Evolutionary conservation across 1,140 invertebrate species (phyloP).

Genomic region (Spodoptera frugiperda): DNA sequence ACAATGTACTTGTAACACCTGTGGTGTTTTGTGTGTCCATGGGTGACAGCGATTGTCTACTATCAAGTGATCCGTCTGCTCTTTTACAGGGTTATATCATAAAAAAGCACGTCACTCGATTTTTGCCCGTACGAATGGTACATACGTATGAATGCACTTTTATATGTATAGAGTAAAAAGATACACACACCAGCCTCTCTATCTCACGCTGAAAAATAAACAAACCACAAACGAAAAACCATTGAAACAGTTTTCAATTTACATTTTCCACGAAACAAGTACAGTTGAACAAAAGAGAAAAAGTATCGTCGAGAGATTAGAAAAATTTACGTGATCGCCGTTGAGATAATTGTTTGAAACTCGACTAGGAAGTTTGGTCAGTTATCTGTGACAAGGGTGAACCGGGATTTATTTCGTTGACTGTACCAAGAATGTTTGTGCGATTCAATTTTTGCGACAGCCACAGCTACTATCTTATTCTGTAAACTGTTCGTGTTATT

Average conservation of each 20-base stretch:
- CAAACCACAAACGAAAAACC: conserved; percentile 4
- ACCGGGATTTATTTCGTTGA: conserved; percentile 34
- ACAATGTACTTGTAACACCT: too few relatives aligned
- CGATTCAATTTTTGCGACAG: conserved; percentile 44
- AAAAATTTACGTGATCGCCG: conserved; percentile 44
- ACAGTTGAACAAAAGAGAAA: conserved; percentile 35
- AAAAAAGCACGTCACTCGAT: too few relatives aligned
- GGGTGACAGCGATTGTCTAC: too few relatives aligned
- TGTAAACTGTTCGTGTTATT: conserved; percentile 26
- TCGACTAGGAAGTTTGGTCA: conserved; percentile 43
- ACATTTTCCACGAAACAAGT: conserved; percentile 28
- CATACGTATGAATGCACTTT: too few relatives aligned
- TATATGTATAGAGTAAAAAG: too few relatives aligned
- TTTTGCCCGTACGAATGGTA: too few relatives aligned
- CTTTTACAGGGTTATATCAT: too few relatives aligned
- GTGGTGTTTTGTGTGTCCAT: too few relatives aligned
- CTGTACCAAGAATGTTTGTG: conserved; percentile 34
- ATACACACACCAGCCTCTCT: too few relatives aligned
- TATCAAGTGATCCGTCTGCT: too few relatives aligned
- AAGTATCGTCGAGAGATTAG: conserved; percentile 39
- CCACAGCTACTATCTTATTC: conserved; percentile 30
- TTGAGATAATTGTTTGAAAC: conserved; percentile 40
- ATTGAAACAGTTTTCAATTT: conserved; percentile 36
- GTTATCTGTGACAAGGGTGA: conserved; percentile 45
- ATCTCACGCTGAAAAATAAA: background rate